Evolutionary conservation across 23 tunicate genomes (phyloP).

Genomic region (Oikopleura dioica): DNA sequence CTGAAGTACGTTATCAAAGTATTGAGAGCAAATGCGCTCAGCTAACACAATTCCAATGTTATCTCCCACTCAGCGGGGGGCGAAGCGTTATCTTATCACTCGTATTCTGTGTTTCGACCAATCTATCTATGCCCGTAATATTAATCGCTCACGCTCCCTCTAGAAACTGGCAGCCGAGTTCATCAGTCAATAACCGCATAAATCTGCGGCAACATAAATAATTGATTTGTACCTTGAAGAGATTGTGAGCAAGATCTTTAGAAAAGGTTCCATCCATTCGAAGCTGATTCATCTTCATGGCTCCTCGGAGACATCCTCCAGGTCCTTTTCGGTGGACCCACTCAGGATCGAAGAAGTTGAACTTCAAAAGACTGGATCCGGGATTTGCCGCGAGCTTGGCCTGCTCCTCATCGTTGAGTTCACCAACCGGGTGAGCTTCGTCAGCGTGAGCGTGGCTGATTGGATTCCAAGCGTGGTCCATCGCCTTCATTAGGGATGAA

Average conservation of each 20-base stretch:
- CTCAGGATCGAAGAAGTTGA: constrained; percentile 7
- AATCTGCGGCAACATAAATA: too few species aligned
- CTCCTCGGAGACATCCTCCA: constrained; percentile 10
- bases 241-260: neutral
- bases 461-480: neutral
- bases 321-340: constrained; percentile 13
- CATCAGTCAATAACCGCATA: too few species aligned
- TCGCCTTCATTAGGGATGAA: neutral
- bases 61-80: too few species aligned
- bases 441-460: constrained; percentile 3
- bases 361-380: neutral
- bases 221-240: too few species aligned
- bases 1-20: too few species aligned
- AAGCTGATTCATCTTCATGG: neutral
- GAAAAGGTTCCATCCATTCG: constrained; percentile 3
- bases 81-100: too few species aligned
- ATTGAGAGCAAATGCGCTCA: too few species aligned
- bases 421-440: neutral
- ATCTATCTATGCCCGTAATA: too few species aligned
- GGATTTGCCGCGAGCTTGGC: neutral
- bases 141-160: too few species aligned
- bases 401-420: neutral
- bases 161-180: too few species aligned
- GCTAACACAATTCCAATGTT: too few species aligned
- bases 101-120: too few species aligned